Evolutionary conservation across 2,797 vertebrate species (phyloP), one percentile per base, ranked within the genome.

Genomic region (Passerculus sandwichensis): DNA sequence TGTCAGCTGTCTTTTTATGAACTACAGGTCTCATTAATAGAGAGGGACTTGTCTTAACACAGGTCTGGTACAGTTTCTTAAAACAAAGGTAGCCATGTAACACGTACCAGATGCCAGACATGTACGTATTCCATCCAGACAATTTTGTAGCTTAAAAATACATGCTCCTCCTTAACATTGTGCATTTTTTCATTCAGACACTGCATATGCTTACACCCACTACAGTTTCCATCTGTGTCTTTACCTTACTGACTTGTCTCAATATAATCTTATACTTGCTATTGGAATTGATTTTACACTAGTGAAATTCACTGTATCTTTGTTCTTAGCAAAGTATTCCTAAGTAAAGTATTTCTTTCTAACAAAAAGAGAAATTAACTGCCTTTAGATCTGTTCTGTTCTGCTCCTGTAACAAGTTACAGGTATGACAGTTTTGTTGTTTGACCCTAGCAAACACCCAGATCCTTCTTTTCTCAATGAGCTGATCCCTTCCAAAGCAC

Each of bases 41-140:
- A 25, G 38, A 85, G 20, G 13, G 25, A 54, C 83, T 92, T 94
- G 56, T 65, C 54, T 84, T 92, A 71, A 90, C 3, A 3, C 2
- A 10, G 36, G 57, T 27, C 29, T 76, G 59, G 38, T 56, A 91
- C 69, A 50, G 40, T 69, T 88, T 76, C 69, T 83, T 80, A 56
- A 85, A 80, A 66, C 53, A 88, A 88, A 96, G n/a, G 51, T 93
- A 82, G 30, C 57, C 20, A 36, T 36, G 4, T 93, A 93, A 95
- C 54, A 80, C 59, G 80, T 92, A 42, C 88, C 85, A 96, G 71
- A 91, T 95, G 57, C 27, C n/a, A 85, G 36, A 45, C 5, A 48
- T 1, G 1, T 26, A 36, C 3, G 0, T 76, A 61, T 69, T 69
- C 79, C 5, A 59, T 48, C 8, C 19, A 45, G 21, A 50, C 48